Evolutionary conservation across 2,797 vertebrate genomes (phyloP).

Genomic region (Alca torda): DNA sequence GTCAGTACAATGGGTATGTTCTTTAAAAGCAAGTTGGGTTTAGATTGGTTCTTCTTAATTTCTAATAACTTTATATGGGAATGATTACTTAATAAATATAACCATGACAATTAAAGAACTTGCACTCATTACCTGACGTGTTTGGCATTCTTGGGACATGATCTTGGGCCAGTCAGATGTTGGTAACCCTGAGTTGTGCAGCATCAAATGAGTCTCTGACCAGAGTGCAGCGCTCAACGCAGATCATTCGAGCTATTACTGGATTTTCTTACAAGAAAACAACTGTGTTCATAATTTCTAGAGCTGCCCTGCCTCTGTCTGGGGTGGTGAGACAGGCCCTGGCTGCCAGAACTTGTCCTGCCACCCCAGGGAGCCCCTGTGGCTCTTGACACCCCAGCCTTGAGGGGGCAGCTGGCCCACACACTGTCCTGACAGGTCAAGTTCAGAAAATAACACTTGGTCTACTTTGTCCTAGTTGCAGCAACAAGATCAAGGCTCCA

Average conservation of each 20-base stretch:
- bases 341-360: background rate
- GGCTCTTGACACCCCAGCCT: background rate
- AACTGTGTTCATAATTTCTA: background rate
- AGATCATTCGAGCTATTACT: background rate
- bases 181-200: fast-evolving
- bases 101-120: background rate
- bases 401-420: background rate
- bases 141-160: background rate
- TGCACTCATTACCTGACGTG: background rate
- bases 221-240: background rate
- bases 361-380: background rate
- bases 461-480: background rate
- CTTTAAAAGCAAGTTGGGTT: background rate
- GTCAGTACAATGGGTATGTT: background rate
- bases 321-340: too few species aligned
- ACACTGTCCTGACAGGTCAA: background rate
- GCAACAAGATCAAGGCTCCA: background rate
- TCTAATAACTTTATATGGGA: background rate
- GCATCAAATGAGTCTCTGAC: too few species aligned
- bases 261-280: background rate
- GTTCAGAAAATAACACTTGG: background rate
- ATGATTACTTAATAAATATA: background rate
- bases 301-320: background rate
- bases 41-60: constrained; percentile 12
- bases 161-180: background rate